These are phyloP conservation scores for Parnassius apollo DNA, from an alignment of 2,888 invertebrate genomes.

Conservation along the genomic window DNA sequence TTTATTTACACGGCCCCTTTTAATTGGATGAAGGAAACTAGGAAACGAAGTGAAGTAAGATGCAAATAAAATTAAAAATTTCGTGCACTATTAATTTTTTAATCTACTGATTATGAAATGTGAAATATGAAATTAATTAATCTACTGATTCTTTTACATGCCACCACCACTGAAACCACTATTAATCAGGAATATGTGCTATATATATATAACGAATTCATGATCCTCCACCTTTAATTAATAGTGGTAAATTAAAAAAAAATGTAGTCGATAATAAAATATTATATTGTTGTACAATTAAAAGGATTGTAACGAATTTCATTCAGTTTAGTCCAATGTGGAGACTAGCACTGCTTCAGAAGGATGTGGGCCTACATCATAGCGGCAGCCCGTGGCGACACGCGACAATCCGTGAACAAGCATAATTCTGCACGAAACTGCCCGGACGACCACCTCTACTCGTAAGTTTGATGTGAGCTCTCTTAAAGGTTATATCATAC, in stretches of 20 bases:
- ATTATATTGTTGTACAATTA: neutral
- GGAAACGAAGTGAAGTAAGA: neutral
- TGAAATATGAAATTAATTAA: too few relatives aligned
- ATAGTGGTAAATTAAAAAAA: too few relatives aligned
- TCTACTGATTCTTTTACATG: too few relatives aligned
- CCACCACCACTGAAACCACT: too few relatives aligned
- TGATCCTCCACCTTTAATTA: too few relatives aligned
- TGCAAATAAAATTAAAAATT: neutral
- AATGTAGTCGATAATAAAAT: too few relatives aligned
- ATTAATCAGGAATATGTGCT: neutral
- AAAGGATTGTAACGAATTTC: neutral
- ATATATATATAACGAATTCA: too few relatives aligned
- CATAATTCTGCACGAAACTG: conserved; percentile 41
- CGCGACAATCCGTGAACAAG: conserved; percentile 63
- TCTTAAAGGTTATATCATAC: conserved; percentile 3
- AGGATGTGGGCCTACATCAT: conserved; percentile 88
- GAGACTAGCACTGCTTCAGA: conserved; percentile 4
- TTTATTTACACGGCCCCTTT: conserved; percentile 5
- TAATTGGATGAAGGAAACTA: conserved; percentile 10
- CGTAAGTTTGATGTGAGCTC: conserved; percentile 45
- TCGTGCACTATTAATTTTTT: neutral
- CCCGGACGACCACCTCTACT: conserved; percentile 48
- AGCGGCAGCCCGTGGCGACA: conserved; percentile 85
- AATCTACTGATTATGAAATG: too few relatives aligned
- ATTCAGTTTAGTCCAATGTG: conserved; percentile 14